Percentiles rank a stretch among this genome's conserved stretches.
These are phyloP conservation scores for Silvanus unidentatus DNA, from an alignment of 2,888 invertebrate genomes.

Conservation along the genomic window DNA sequence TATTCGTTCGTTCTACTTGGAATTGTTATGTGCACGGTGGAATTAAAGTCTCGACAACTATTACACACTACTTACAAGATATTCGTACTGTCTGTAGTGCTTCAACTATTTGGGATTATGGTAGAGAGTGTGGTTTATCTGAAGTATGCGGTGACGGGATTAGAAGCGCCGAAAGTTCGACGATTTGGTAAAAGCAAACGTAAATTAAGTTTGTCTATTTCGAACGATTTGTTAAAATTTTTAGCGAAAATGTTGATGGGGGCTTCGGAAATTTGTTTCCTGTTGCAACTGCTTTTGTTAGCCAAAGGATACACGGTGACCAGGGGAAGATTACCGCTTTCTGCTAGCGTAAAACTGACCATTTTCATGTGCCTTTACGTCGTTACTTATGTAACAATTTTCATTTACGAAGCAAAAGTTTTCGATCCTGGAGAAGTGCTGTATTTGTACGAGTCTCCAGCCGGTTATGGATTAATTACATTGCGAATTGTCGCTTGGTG, in stretches of 20 bases:
- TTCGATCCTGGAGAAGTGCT: slow-evolving; percentile 89
- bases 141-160: slow-evolving; percentile 71
- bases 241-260: slow-evolving; percentile 68
- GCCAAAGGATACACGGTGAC: slow-evolving; percentile 91
- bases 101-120: slow-evolving; percentile 66
- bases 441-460: slow-evolving; percentile 85
- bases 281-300: slow-evolving; percentile 72
- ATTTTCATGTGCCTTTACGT: slow-evolving; percentile 74
- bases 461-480: slow-evolving; percentile 76
- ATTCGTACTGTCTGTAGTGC: slow-evolving; percentile 64
- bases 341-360: slow-evolving; percentile 69
- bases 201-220: neutral
- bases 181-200: slow-evolving; percentile 50
- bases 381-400: slow-evolving; percentile 67
- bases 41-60: slow-evolving; percentile 71
- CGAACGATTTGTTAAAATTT: slow-evolving; percentile 15
- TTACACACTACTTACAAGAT: slow-evolving; percentile 86
- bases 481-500: slow-evolving; percentile 75
- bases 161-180: slow-evolving; percentile 50
- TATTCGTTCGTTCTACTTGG: slow-evolving; percentile 68
- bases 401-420: slow-evolving; percentile 73
- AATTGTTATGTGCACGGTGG: slow-evolving; percentile 68
- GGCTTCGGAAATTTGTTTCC: slow-evolving; percentile 66
- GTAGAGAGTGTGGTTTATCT: slow-evolving; percentile 66
- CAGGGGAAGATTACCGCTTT: slow-evolving; percentile 67